Evolutionary conservation across 2,113 vertebrate species (phyloP).

Genomic region (Platichthys flesus): DNA sequence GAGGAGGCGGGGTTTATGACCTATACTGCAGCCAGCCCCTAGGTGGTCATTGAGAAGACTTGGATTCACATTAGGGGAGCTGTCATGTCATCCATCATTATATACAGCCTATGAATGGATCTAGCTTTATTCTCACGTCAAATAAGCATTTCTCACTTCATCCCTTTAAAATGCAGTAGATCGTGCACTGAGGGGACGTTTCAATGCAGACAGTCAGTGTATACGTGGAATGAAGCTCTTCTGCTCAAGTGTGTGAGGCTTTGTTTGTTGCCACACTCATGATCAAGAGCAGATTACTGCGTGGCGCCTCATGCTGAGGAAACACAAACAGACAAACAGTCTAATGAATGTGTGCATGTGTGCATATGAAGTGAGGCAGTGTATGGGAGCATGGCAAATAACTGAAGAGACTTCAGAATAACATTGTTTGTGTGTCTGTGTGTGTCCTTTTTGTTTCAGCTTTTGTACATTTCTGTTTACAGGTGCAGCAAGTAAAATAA

Average conservation of each 20-base stretch:
- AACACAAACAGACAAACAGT: slow-evolving; percentile 50
- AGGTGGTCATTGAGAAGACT: no score
- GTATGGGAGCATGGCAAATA: slow-evolving; percentile 1
- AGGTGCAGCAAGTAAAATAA: background rate
- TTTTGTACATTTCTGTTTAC: background rate
- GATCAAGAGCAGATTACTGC: slow-evolving; percentile 55
- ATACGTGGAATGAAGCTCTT: background rate
- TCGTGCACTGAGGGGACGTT: no score
- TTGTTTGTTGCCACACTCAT: slow-evolving; percentile 27
- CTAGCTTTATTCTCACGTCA: no score
- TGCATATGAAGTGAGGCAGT: slow-evolving; percentile 12
- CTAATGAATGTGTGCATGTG: slow-evolving; percentile 17
- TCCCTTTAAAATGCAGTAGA: background rate
- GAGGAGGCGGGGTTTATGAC: no score
- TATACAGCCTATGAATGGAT: no score
- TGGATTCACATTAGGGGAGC: no score
- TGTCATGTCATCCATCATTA: no score
- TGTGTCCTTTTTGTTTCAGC: background rate
- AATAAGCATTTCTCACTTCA: background rate
- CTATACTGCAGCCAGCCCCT: no score
- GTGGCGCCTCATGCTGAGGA: slow-evolving; percentile 33
- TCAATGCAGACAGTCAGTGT: background rate
- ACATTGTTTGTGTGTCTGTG: background rate
- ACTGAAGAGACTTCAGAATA: background rate
- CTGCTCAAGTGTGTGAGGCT: slow-evolving; percentile 26